Percentiles rank a stretch among this genome's conserved stretches.
phyloP scores from a whole-genome alignment of 2,113 vertebrate species.

The Zosterops lateralis region DNA sequence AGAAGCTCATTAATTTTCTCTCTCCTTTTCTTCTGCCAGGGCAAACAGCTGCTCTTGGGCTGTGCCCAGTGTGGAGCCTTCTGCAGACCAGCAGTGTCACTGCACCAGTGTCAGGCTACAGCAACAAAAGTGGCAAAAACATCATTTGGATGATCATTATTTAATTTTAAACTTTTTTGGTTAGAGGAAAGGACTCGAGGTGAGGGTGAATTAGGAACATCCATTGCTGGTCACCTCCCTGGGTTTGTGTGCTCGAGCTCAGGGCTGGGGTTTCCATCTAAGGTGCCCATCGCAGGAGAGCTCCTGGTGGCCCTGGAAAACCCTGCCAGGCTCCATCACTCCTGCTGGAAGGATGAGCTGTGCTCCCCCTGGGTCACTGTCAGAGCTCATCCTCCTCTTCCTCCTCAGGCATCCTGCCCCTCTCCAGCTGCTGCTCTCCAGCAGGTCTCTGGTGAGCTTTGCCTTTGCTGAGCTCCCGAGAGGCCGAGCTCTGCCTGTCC shows the following conservation, averaged over 20 bases:
- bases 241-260: rapidly evolving
- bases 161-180: not conserved
- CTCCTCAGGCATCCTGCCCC: not conserved
- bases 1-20: not conserved
- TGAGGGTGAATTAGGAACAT: not conserved
- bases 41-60: not conserved
- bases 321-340: not conserved
- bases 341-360: not conserved
- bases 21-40: not conserved
- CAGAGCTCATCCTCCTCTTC: not conserved
- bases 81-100: not conserved
- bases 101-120: too few relatives aligned
- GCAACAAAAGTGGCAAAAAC: not conserved
- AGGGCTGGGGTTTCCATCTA: not conserved
- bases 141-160: not conserved
- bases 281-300: not conserved
- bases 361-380: rapidly evolving
- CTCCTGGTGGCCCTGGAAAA: not conserved
- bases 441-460: not conserved
- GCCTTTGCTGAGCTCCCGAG: not conserved
- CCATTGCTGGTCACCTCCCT: not conserved
- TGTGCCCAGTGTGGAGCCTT: not conserved
- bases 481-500: not conserved
- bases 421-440: not conserved
- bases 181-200: not conserved